Conservation (phyloP, 1,140 invertebrate species). For the Colletes gigas region DNA sequence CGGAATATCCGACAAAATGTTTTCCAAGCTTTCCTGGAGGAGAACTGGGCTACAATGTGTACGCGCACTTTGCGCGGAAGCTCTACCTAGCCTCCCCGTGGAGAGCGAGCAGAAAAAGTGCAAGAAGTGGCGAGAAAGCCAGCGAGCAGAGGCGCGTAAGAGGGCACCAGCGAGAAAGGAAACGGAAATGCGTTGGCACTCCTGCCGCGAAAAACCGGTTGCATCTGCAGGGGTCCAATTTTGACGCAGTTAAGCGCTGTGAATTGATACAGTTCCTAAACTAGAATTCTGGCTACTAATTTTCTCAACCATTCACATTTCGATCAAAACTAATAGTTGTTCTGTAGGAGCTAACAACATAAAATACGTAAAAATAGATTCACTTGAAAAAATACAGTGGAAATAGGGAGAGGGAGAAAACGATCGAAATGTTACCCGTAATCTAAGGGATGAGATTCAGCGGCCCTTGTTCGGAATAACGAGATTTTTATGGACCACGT, state of each 20-base stretch:
- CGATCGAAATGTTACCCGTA: no score
- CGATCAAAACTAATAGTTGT: no score
- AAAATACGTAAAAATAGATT: no score
- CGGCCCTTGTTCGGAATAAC: no score
- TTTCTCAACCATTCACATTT: no score
- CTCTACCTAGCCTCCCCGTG: neutral
- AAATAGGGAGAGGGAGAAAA: no score
- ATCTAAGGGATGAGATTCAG: no score
- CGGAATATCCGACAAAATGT: neutral
- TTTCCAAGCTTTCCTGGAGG: neutral
- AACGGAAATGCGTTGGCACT: constrained; percentile 38
- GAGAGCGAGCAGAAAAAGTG: neutral
- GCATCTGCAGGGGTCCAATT: constrained; percentile 33
- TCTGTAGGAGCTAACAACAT: no score
- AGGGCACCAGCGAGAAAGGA: neutral
- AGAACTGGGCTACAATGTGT: constrained; percentile 20
- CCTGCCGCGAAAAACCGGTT: constrained; percentile 31
- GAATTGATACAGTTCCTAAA: neutral
- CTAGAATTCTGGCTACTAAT: no score
- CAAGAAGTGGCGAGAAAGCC: neutral
- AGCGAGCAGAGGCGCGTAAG: no score
- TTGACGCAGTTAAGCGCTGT: constrained; percentile 15
- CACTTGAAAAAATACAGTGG: no score
- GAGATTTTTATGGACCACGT: no score
- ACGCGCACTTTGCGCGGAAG: constrained; percentile 21